These are phyloP conservation scores for Syngnathoides biaculeatus DNA, from an alignment of 2,113 vertebrate species.

Conservation along the genomic window DNA sequence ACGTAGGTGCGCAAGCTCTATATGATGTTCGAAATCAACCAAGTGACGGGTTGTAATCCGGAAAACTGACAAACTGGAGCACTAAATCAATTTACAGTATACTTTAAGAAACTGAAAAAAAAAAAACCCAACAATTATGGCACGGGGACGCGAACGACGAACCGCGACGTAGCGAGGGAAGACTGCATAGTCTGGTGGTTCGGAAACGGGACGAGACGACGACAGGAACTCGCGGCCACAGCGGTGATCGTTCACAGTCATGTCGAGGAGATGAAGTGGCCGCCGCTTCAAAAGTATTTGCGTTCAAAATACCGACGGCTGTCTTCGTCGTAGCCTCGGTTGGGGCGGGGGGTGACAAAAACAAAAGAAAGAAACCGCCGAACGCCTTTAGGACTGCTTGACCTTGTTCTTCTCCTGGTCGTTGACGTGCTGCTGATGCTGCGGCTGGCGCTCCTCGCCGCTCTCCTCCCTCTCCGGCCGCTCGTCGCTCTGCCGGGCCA, in stretches of 20 bases:
- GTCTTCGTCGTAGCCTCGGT: constrained; percentile 33
- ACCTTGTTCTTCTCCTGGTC: constrained; percentile 89
- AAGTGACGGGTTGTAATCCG: too few species aligned
- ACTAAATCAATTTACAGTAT: neutral
- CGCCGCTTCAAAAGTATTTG: constrained; percentile 36
- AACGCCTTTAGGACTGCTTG: constrained; percentile 85
- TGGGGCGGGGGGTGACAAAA: too few species aligned
- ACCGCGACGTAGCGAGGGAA: constrained; percentile 21
- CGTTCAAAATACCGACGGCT: constrained; percentile 41
- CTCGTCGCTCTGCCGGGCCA: constrained; percentile 91
- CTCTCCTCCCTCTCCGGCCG: constrained; percentile 80
- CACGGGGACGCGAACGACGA: constrained; percentile 7
- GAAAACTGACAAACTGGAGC: neutral
- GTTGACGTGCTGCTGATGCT: constrained; percentile 69
- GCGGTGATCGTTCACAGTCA: constrained; percentile 50
- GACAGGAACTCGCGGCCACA: constrained; percentile 45
- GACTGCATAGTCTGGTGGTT: constrained; percentile 32
- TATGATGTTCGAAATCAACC: too few species aligned
- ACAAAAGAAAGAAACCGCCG: too few species aligned
- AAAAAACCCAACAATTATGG: neutral
- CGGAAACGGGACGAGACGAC: constrained; percentile 44
- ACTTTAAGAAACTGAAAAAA: constrained; percentile 26
- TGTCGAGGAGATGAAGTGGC: constrained; percentile 29
- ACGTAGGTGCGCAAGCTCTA: too few species aligned
- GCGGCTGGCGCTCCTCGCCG: constrained; percentile 70